These are phyloP conservation scores for Darevskia mixta DNA, from an alignment of 2,797 vertebrate species.

Conservation along the genomic window DNA sequence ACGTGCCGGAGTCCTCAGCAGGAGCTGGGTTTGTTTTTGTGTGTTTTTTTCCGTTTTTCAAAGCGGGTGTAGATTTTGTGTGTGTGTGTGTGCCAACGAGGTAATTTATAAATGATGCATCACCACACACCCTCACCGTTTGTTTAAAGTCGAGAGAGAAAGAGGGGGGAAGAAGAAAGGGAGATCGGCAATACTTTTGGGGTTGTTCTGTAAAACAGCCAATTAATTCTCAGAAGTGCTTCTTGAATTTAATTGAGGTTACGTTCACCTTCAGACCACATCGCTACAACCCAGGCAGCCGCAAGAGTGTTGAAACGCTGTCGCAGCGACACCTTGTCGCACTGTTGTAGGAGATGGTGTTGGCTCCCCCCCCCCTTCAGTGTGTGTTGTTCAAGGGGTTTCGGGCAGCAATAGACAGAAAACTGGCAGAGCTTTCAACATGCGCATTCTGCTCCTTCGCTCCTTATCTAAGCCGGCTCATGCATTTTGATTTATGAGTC, in stretches of 20 bases:
- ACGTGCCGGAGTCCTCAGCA: conserved; percentile 74
- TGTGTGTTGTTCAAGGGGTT: not conserved
- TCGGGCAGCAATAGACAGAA: not conserved
- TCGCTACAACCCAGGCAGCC: not conserved
- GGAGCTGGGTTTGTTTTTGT: conserved; percentile 77
- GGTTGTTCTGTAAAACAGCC: conserved; percentile 50
- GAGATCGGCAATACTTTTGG: conserved; percentile 44
- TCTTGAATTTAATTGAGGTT: conserved; percentile 59
- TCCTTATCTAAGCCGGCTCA: not conserved
- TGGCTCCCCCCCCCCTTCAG: not conserved
- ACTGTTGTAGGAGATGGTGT: rapidly evolving
- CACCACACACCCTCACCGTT: conserved; percentile 63
- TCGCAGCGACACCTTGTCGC: not conserved
- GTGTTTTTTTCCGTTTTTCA: conserved; percentile 84
- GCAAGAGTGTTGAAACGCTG: not conserved
- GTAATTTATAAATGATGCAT: conserved; percentile 89
- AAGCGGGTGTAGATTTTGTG: conserved; percentile 76
- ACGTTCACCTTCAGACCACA: conserved; percentile 56
- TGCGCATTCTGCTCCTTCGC: not conserved
- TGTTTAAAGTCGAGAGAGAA: conserved; percentile 41
- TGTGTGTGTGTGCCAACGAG: conserved; percentile 82
- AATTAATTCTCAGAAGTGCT: conserved; percentile 48
- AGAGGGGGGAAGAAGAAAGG: conserved; percentile 49
- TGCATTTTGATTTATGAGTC: not conserved
- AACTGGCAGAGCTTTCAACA: rapidly evolving